Evolutionary conservation across 2,797 vertebrate genomes (phyloP), one percentile per base, ranked within the genome.

Genomic region (Synaphobranchus kaupii): DNA sequence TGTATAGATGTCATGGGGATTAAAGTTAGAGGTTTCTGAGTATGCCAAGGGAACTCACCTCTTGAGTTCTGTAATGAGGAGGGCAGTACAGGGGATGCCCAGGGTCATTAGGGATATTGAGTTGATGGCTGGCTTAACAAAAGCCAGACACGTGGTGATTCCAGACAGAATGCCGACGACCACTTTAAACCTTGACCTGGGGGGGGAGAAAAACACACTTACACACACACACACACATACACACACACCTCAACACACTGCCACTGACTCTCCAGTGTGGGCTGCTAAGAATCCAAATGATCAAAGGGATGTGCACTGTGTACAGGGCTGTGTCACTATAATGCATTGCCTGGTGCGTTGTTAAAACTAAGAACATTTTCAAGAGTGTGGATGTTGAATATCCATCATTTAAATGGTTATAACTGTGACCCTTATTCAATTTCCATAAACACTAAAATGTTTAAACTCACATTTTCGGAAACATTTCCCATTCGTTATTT

Each of bases 81-180:
- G 94, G 0, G 87, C 97, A 0, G 97, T 99, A 90, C 99, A 99
- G 25, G 98, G 99, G 92, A 99, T 96, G 39, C 98, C 98, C 88
- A 99, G 94, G 0, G 96, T 97, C 98, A 99, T 99, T 76, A 99
- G 94, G 0, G 98, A 98, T 93, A 99, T 96, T 2, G 97, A 99
- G 94, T 99, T 99, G 91, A 99, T 97, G 25, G 98, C 96, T 0
- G 99, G 99, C 88, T 99, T 99, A 81, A 99, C 96, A 87, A 99
- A 99, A 0, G 98, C 98, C 73, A 99, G 94, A 28, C 96, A 97
- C 0, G 98, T 99, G 81, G 98, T 98, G 90, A 99, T 95, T 58
- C 97, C 98, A 50, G 99, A 99, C 85, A 99, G 93, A 89, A 99
- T 94, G 50, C 96, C 98, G 3, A 99, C 97, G 28, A 97, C 97